A percentile compares a stretch with the other conserved stretches of the same genome.
These are phyloP conservation scores for Drosophila grimshawi DNA, from an alignment of 1,140 invertebrate genomes.

Conservation along the genomic window DNA sequence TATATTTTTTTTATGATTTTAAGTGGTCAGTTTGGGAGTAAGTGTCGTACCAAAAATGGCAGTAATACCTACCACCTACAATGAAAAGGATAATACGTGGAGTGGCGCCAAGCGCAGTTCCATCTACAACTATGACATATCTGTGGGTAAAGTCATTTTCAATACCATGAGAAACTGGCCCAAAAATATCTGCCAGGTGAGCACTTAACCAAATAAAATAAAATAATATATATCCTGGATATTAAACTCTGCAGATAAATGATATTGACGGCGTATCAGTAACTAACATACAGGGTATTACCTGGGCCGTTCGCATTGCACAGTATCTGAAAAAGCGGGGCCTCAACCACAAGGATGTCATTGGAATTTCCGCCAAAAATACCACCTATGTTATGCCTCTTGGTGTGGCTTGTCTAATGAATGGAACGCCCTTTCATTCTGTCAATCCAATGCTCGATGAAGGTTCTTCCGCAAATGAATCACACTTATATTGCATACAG, in stretches of 20 bases:
- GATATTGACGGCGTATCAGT: slow-evolving; percentile 60
- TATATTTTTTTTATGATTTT: too few species aligned
- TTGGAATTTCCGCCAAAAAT: slow-evolving; percentile 72
- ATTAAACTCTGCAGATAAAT: slow-evolving; percentile 42
- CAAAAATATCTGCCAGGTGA: slow-evolving; percentile 65
- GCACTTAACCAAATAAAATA: background rate
- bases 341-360: slow-evolving; percentile 65
- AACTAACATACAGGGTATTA: slow-evolving; percentile 59
- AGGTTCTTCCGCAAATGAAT: slow-evolving; percentile 28
- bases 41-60: slow-evolving; percentile 51
- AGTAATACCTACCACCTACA: slow-evolving; percentile 62
- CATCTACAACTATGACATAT: slow-evolving; percentile 62
- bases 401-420: slow-evolving; percentile 72
- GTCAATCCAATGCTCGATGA: slow-evolving; percentile 63
- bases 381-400: slow-evolving; percentile 67
- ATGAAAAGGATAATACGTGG: slow-evolving; percentile 70
- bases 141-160: slow-evolving; percentile 61
- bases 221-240: background rate
- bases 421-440: slow-evolving; percentile 68
- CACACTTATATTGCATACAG: background rate
- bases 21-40: slow-evolving; percentile 1
- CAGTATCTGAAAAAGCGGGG: slow-evolving; percentile 62
- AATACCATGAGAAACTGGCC: slow-evolving; percentile 69
- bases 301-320: slow-evolving; percentile 73
- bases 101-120: slow-evolving; percentile 62